phyloP scores from a whole-genome alignment of 2,113 vertebrate genomes.

The Toxotes jaculatrix region DNA sequence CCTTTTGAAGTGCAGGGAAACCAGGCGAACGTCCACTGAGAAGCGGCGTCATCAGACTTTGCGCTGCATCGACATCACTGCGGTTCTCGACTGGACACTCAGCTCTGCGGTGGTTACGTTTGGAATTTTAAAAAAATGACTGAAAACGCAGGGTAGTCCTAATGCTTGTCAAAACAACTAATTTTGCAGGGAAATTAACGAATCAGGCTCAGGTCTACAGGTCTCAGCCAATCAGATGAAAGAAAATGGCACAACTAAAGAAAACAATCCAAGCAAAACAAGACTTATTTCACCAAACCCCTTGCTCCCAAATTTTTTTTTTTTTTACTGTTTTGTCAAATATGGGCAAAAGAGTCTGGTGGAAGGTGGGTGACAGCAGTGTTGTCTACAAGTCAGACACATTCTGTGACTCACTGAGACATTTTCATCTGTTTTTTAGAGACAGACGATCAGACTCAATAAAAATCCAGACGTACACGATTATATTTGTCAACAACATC shows the following conservation, averaged over 20 bases:
- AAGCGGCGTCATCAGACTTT: slow-evolving; percentile 28
- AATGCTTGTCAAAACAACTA: background rate
- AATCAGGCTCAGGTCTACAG: background rate
- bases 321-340: background rate
- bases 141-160: too few species aligned
- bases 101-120: background rate
- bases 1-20: slow-evolving; percentile 77
- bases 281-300: background rate
- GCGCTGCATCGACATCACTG: slow-evolving; percentile 29
- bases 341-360: background rate
- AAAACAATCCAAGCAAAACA: background rate
- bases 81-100: slow-evolving; percentile 15
- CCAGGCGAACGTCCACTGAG: slow-evolving; percentile 39
- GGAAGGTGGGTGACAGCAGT: background rate
- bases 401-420: slow-evolving; percentile 29
- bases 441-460: slow-evolving; percentile 33
- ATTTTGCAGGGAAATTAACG: background rate
- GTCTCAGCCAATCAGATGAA: background rate
- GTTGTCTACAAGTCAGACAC: slow-evolving; percentile 23
- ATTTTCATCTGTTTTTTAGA: slow-evolving; percentile 26
- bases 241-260: too few species aligned
- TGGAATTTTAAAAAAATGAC: background rate
- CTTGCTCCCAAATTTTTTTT: background rate
- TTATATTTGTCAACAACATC: slow-evolving; percentile 44
- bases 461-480: slow-evolving; percentile 35